Evolutionary conservation across 1,140 invertebrate genomes (phyloP).

Genomic region (Heterodera carotae): DNA sequence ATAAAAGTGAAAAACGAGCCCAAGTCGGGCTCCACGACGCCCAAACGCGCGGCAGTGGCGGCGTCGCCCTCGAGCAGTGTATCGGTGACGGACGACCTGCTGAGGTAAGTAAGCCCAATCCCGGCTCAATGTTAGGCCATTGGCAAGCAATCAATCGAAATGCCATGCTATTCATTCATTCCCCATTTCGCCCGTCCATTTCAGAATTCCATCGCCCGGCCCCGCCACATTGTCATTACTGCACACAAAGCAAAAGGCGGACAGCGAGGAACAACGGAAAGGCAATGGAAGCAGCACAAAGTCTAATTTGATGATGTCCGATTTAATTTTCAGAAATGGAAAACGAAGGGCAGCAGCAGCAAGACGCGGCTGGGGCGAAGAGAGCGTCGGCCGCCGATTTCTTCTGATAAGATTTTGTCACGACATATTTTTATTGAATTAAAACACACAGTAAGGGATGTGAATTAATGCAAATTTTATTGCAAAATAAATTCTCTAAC

Average conservation of each 20-base stretch:
- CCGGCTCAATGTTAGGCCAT: no score
- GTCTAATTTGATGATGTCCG: background rate
- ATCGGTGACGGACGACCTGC: slow-evolving; percentile 38
- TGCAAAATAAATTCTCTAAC: no score
- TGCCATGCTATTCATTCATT: no score
- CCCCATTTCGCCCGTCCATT: no score
- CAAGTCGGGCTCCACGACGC: slow-evolving; percentile 22
- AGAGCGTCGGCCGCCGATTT: slow-evolving; percentile 31
- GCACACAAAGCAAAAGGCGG: background rate
- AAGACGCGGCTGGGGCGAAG: no score
- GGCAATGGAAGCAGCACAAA: background rate
- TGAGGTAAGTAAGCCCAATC: slow-evolving; percentile 8
- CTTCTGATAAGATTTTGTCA: no score
- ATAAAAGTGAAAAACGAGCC: slow-evolving; percentile 40
- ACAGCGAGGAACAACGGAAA: background rate
- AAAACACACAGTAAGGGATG: no score
- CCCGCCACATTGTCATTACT: background rate
- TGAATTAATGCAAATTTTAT: no score
- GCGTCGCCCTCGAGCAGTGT: slow-evolving; percentile 6
- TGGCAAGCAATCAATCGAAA: background rate
- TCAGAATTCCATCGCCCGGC: slow-evolving; percentile 24
- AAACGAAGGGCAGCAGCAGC: background rate
- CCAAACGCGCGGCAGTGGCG: background rate
- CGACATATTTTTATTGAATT: no score
- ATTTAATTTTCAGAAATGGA: background rate